Conservation (phyloP, 2,797 vertebrate species). For the Podargus strigoides region DNA sequence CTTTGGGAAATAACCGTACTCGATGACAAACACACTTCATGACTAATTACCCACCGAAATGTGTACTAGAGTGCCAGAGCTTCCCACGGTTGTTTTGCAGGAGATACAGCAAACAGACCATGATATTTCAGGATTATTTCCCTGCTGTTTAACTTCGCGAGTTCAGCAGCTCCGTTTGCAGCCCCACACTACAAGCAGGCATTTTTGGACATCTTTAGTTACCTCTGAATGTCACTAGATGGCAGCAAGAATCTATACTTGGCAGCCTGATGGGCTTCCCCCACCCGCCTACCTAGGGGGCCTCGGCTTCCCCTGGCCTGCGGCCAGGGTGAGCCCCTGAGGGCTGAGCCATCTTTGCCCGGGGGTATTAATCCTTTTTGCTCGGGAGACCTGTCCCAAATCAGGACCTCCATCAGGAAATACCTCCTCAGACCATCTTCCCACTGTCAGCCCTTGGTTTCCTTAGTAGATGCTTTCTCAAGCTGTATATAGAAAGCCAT, state of each 20-base stretch:
- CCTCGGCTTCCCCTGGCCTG: fast-evolving
- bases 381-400: background rate
- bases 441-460: background rate
- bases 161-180: background rate
- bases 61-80: background rate
- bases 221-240: conserved; percentile 11
- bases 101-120: background rate
- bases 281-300: fast-evolving
- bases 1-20: background rate
- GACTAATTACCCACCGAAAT: background rate
- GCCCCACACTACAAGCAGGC: fast-evolving
- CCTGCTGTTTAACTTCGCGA: fast-evolving
- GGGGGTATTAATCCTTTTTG: background rate
- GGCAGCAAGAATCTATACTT: conserved; percentile 50
- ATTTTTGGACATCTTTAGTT: background rate
- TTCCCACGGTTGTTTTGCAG: background rate
- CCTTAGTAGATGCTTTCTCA: background rate
- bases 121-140: background rate
- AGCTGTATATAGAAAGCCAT: background rate
- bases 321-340: background rate
- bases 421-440: background rate
- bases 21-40: background rate
- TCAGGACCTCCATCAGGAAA: background rate
- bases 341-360: fast-evolving
- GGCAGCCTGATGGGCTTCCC: fast-evolving